Percentiles rank a stretch among this genome's conserved stretches.
Evolutionary conservation across 2,797 vertebrate genomes (phyloP).

Genomic region (Rhincodon typus): DNA sequence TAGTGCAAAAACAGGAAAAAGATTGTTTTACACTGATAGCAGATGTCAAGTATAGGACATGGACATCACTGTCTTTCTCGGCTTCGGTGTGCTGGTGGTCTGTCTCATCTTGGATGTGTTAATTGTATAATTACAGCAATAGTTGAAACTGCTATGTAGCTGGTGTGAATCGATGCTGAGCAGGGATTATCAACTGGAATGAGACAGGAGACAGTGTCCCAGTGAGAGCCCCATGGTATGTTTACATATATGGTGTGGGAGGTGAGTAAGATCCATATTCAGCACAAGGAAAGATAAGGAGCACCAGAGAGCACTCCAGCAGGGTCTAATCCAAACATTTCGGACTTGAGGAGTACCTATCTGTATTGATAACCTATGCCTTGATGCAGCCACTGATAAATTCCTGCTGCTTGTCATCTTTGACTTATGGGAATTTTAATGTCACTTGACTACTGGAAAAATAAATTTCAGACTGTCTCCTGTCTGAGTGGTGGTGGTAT

Average conservation of each 20-base stretch:
- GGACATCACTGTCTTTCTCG: not conserved
- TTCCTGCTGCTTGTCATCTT: not conserved
- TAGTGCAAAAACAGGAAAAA: too few species aligned
- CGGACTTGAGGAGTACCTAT: not conserved
- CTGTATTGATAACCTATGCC: not conserved
- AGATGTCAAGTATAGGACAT: not conserved
- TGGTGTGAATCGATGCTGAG: not conserved
- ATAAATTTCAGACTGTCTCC: not conserved
- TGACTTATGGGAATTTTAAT: not conserved
- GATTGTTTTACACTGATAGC: not conserved
- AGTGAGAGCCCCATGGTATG: not conserved
- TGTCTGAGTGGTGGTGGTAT: not conserved
- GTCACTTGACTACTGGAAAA: not conserved
- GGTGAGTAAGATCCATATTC: constrained; percentile 8
- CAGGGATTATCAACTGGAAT: not conserved
- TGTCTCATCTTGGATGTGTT: not conserved
- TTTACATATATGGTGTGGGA: not conserved
- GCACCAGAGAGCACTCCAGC: not conserved
- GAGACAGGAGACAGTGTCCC: not conserved
- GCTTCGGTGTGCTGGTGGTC: not conserved
- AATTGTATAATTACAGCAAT: constrained; percentile 4
- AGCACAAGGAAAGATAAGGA: not conserved
- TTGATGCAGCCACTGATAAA: not conserved
- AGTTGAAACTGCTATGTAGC: not conserved
- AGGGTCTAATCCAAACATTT: not conserved